These are phyloP conservation scores for Drosophila tripunctata DNA, from an alignment of 2,888 invertebrate species.

Conservation along the genomic window DNA sequence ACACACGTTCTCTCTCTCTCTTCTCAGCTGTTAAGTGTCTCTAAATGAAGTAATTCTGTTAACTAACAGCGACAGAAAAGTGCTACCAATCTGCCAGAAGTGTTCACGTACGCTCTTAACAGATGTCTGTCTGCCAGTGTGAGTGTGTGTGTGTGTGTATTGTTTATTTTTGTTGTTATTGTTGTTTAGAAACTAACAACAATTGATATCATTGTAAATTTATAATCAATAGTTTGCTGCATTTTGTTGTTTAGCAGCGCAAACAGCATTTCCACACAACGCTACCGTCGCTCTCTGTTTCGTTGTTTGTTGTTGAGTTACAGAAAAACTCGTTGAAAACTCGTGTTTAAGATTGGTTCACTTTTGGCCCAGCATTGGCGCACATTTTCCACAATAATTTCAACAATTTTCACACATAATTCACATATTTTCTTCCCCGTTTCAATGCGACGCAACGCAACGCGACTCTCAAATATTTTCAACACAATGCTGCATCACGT, in stretches of 20 bases:
- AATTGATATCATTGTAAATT: slow-evolving; percentile 35
- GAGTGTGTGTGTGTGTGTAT: slow-evolving; percentile 32
- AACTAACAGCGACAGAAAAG: slow-evolving; percentile 57
- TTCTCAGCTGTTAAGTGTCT: slow-evolving; percentile 38
- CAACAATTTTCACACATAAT: slow-evolving; percentile 68
- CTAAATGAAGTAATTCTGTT: slow-evolving; percentile 30
- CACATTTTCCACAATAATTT: slow-evolving; percentile 64
- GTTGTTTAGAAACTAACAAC: slow-evolving; percentile 27
- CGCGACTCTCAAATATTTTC: slow-evolving; percentile 48
- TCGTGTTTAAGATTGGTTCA: slow-evolving; percentile 44
- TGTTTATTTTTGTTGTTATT: slow-evolving; percentile 62
- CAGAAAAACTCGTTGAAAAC: slow-evolving; percentile 34
- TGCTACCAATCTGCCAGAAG: slow-evolving; percentile 59
- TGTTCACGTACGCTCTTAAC: slow-evolving; percentile 43
- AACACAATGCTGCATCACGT: slow-evolving; percentile 64
- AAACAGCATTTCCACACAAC: slow-evolving; percentile 39
- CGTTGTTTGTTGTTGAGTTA: slow-evolving; percentile 62
- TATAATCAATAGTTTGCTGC: slow-evolving; percentile 40
- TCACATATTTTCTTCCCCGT: slow-evolving; percentile 50
- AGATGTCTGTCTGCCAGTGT: slow-evolving; percentile 22
- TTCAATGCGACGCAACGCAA: slow-evolving; percentile 41
- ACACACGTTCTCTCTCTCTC: slow-evolving; percentile 39
- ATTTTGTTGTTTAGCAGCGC: slow-evolving; percentile 33
- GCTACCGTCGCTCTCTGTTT: slow-evolving; percentile 50
- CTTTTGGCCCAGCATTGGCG: slow-evolving; percentile 44